Conservation (phyloP, 2,888 invertebrate species). For the Mesoligia furuncula region DNA sequence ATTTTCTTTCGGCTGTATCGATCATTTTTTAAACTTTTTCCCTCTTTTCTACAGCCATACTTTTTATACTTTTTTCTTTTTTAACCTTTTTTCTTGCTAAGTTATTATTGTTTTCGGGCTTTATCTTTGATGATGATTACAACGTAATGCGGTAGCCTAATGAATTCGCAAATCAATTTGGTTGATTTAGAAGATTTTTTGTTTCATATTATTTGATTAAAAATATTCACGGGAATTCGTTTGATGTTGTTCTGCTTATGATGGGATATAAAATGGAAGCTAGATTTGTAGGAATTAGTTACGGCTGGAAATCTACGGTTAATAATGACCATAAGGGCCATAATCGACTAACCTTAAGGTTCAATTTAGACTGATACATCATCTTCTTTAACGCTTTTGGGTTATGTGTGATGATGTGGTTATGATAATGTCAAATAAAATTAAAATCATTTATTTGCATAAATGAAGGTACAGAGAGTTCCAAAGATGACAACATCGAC, state of each 20-base stretch:
- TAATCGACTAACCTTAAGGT: background rate
- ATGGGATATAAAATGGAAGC: background rate
- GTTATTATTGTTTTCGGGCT: conserved; percentile 81
- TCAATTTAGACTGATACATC: background rate
- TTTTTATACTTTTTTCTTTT: conserved; percentile 68
- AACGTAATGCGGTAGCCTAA: conserved; percentile 76
- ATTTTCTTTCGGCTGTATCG: conserved; percentile 65
- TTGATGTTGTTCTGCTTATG: conserved; percentile 15
- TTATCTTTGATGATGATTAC: conserved; percentile 80
- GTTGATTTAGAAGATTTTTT: conserved; percentile 51
- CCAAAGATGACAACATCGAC: too few species aligned
- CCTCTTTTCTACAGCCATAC: conserved; percentile 66
- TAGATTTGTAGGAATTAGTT: background rate
- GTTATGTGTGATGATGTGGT: too few species aligned
- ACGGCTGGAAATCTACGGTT: background rate
- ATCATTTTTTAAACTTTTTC: conserved; percentile 68
- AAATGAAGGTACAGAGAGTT: too few species aligned
- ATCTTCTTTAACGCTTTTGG: background rate
- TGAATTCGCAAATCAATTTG: conserved; percentile 75
- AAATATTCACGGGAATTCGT: conserved; percentile 21
- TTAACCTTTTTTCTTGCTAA: conserved; percentile 67
- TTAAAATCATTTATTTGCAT: too few species aligned
- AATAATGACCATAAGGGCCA: background rate
- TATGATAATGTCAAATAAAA: too few species aligned
- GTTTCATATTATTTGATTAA: conserved; percentile 59